These are phyloP conservation scores for Stenolophus ochropezus DNA, from an alignment of 2,888 invertebrate species.

Conservation along the genomic window DNA sequence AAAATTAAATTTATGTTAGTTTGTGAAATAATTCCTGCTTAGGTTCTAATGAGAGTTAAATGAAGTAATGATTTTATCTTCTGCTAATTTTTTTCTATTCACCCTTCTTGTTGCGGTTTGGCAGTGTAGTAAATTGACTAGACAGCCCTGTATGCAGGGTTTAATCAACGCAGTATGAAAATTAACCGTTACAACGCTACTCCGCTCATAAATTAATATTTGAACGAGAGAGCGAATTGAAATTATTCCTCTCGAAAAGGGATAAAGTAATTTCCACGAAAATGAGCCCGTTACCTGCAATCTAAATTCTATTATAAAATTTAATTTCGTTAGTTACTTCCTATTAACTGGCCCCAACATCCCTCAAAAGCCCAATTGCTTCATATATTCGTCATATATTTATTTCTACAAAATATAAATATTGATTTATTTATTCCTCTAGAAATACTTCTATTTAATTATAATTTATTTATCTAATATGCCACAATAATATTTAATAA, in stretches of 20 bases:
- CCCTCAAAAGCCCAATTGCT: background rate
- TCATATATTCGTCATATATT: too few relatives aligned
- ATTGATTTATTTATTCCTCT: too few relatives aligned
- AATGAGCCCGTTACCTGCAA: conserved; percentile 12
- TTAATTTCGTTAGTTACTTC: conserved; percentile 19
- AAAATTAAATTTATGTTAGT: too few relatives aligned
- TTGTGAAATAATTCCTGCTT: background rate
- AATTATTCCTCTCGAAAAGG: conserved; percentile 41
- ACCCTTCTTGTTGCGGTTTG: background rate
- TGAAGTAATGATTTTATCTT: background rate
- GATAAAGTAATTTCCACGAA: conserved; percentile 43
- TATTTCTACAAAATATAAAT: background rate
- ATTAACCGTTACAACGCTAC: conserved; percentile 47
- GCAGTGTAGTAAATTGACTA: conserved; percentile 10
- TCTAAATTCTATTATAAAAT: conserved; percentile 36
- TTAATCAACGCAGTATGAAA: conserved; percentile 57
- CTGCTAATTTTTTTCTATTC: background rate
- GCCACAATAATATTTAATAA: too few relatives aligned
- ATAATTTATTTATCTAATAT: too few relatives aligned
- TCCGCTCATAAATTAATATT: conserved; percentile 45
- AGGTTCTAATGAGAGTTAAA: too few relatives aligned
- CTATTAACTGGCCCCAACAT: background rate
- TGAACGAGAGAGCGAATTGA: conserved; percentile 48
- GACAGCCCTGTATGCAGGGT: conserved; percentile 29
- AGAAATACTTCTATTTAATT: too few relatives aligned